Base-by-base conservation (phyloP, 2,888 invertebrate species). In the Clostera curtula region DNA sequence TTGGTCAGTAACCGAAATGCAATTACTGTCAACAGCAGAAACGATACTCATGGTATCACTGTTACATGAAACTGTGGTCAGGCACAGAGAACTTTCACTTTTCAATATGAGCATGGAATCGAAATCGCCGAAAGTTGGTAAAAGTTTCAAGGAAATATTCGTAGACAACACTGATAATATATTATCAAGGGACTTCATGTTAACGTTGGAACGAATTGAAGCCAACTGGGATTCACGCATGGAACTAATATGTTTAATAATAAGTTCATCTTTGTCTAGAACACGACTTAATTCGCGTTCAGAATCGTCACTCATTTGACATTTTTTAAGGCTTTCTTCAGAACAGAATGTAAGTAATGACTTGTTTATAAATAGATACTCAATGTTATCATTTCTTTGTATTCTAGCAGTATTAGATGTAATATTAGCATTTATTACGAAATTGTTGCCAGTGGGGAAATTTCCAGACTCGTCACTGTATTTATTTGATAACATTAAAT, bases 41-140 rank as follows among this genome's bases (percentile, higher is more conserved):
- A 56, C 31, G 1, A 52, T 25, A 29, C 59, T 62, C 13, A 53
- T 43, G 7, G 49, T 47, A 11, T 31, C 19, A 14, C 33, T 38
- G 8, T 35, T 36, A 18, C 36, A 42, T 4, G 28, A 31, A 13
- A 29, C 21, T 3, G 49, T 40, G 5, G 42, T 31, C 18, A 64
- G 52, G 33, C 49, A 47, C 5, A 62, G 27, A 2, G 60, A 60
- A 3, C 56, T 55, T 12, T 60, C 56, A 12, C 53, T 57, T 35
- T 47, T 49, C 16, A 51, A 16, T n/a, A 55, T 15, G n/a, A 44
- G 22, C 19, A 51, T 29, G 7, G 60, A 52, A 20, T 49, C 40
- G 8, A 8, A 12, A 15, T 18, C n/a, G 12, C 23, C 15, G 23
- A 13, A 15, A 9, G 14, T 5, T 2, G 23, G 15, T 15, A 9